These are phyloP conservation scores for Scolopax mira DNA, from an alignment of 2,113 vertebrate species.

Conservation along the genomic window DNA sequence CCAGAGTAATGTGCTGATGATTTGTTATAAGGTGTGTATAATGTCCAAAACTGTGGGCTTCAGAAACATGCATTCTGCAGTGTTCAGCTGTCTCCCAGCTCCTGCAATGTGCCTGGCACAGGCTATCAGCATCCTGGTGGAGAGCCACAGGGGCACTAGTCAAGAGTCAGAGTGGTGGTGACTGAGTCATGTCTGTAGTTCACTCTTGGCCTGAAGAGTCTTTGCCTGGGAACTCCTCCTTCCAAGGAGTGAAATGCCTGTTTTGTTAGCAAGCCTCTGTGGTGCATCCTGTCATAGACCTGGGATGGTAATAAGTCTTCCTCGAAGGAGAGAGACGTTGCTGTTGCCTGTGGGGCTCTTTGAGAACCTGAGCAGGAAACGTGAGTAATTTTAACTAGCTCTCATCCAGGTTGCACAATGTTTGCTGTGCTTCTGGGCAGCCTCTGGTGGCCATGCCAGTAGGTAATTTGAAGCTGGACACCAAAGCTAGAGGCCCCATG, in stretches of 20 bases:
- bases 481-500: accelerated
- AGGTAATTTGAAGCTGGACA: neutral
- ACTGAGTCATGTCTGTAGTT: neutral
- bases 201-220: neutral
- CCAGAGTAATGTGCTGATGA: neutral
- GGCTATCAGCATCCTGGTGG: neutral
- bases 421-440: neutral
- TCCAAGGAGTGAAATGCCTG: neutral
- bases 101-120: neutral
- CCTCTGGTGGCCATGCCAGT: neutral
- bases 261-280: neutral
- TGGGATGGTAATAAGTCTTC: neutral
- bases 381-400: neutral
- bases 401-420: neutral
- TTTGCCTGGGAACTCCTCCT: neutral
- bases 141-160: neutral
- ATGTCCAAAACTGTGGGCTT: neutral
- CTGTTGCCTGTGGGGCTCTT: accelerated
- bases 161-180: neutral
- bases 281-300: neutral
- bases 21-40: neutral
- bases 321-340: neutral
- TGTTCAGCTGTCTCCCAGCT: neutral
- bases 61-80: neutral
- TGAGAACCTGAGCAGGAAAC: neutral